Evolutionary conservation across 2,113 vertebrate species (phyloP).

Genomic region (Anoura caudifer): DNA sequence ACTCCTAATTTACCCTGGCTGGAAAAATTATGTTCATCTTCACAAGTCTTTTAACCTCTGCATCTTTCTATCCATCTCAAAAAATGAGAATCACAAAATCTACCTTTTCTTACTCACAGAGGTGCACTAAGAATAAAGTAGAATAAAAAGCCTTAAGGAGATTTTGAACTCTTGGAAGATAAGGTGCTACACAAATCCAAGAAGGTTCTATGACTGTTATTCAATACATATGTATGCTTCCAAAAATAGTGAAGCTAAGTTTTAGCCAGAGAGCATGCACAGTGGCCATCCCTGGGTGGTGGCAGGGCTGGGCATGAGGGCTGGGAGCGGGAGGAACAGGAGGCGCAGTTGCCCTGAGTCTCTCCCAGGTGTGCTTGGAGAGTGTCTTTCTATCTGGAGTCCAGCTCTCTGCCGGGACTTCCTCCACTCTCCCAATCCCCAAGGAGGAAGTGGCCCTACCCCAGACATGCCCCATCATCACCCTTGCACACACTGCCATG

Average conservation of each 20-base stretch:
- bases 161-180: constrained; percentile 11
- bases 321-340: rapidly evolving
- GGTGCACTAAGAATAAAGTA: neutral
- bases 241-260: neutral
- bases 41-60: neutral
- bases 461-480: neutral
- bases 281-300: neutral
- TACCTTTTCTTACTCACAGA: neutral
- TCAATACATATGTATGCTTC: neutral
- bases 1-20: neutral
- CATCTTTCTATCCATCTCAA: neutral
- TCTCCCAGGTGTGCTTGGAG: neutral
- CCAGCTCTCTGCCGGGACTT: neutral
- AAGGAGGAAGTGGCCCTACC: neutral
- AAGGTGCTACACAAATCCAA: neutral
- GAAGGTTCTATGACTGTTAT: neutral
- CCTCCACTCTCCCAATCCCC: neutral
- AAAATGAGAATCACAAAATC: neutral
- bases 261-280: neutral
- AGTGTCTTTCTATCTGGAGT: neutral
- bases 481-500: neutral
- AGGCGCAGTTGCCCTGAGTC: neutral
- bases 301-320: neutral
- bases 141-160: neutral
- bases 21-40: neutral